Percentiles rank a stretch among this genome's conserved stretches.
Evolutionary conservation across 1,140 invertebrate genomes (phyloP).

Genomic region (Sarcophaga peregrina): DNA sequence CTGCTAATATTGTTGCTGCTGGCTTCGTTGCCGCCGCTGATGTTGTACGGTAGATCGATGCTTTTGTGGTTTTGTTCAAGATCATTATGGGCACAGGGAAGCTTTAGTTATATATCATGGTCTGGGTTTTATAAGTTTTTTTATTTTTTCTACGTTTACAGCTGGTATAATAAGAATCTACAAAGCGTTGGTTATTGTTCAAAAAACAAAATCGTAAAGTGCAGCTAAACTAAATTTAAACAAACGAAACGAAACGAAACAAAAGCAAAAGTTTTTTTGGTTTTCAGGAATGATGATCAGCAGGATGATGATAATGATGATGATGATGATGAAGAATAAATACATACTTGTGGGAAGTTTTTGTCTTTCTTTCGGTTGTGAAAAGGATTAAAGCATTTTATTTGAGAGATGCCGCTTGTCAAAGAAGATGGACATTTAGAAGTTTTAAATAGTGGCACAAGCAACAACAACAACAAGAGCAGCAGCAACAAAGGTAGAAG

Average conservation of each 20-base stretch:
- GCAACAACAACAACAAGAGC: constrained; percentile 2
- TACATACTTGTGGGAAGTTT: constrained; percentile 36
- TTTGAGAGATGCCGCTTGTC: constrained; percentile 40
- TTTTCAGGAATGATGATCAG: background rate
- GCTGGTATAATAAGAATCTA: too few species aligned
- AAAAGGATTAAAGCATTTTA: constrained; percentile 36
- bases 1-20: background rate
- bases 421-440: constrained; percentile 39
- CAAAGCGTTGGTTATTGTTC: too few species aligned
- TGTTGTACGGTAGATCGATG: background rate
- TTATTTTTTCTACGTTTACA: too few species aligned
- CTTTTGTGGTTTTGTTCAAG: constrained; percentile 2
- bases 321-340: background rate
- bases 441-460: constrained; percentile 40
- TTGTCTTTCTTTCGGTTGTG: background rate
- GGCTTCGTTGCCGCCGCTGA: background rate
- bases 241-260: background rate
- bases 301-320: background rate
- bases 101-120: background rate
- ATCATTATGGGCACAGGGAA: constrained; percentile 12
- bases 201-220: background rate
- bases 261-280: constrained; percentile 26
- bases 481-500: background rate
- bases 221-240: background rate
- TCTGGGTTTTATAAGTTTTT: too few species aligned